Evolutionary conservation across 2,113 vertebrate species (phyloP).

Genomic region (Cavia porcellus): DNA sequence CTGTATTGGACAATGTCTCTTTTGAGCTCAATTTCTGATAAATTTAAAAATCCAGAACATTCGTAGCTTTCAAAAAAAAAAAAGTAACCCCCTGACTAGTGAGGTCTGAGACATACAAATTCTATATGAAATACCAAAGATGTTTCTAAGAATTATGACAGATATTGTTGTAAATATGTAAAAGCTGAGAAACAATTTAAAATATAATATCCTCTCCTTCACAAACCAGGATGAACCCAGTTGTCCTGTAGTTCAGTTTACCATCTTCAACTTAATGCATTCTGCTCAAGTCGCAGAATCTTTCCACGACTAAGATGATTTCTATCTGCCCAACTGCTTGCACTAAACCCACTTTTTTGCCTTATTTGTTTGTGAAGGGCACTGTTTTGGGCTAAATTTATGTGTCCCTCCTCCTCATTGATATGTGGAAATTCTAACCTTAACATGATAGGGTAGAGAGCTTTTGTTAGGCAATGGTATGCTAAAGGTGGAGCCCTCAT

Average conservation of each 20-base stretch:
- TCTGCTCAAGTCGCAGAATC: constrained; percentile 51
- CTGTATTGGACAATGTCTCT: constrained; percentile 5
- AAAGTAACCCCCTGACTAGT: background rate
- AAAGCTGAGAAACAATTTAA: constrained; percentile 46
- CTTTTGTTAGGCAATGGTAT: background rate
- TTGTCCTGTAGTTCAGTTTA: background rate
- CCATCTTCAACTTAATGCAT: constrained; percentile 17
- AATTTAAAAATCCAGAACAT: background rate
- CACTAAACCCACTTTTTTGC: constrained; percentile 1
- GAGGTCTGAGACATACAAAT: constrained; percentile 12
- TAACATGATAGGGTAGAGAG: background rate
- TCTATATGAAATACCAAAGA: background rate
- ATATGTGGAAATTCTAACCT: background rate
- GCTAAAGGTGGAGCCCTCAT: background rate
- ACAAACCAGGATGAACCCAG: background rate
- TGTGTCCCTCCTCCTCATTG: background rate
- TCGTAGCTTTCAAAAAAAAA: background rate
- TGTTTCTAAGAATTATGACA: constrained; percentile 24
- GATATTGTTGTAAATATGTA: background rate
- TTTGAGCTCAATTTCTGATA: constrained; percentile 30
- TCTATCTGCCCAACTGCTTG: background rate
- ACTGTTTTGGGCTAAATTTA: background rate
- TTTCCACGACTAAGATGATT: constrained; percentile 42
- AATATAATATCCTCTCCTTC: background rate
- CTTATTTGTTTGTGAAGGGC: constrained; percentile 8